Base-by-base conservation (phyloP, 2,888 invertebrate genomes). In the Prosopocoilus inquinatus region DNA sequence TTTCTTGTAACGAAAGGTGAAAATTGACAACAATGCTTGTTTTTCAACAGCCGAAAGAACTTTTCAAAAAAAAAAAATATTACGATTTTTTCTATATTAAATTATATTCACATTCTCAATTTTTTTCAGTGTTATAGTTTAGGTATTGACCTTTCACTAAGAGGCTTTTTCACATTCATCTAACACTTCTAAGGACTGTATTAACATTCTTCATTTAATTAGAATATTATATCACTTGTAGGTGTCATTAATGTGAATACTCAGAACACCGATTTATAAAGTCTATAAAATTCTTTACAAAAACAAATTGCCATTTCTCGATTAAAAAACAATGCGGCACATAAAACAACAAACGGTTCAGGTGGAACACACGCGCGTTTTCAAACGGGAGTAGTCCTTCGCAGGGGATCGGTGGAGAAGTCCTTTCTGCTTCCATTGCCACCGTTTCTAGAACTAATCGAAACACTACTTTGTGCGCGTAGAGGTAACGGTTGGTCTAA, bases 361-460 rank as follows among this genome's bases (percentile, higher is more conserved):
- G 20, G 20, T 28, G n/a, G 20, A 9, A 46, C 33, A 46, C 15
- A 9, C n/a, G 12, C 49, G 41, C 20, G 50, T 9, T 57, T 49
- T 73, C 70, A 77, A 69, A 84, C 84, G 38, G 84, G 84, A 43
- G 84, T 84, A 60, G 84, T 84, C 70, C 84, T 78, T 55, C 83
- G 76, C 63, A 83, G 79, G 1, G 81, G 79, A 64, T 84, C 84
- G 39, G 64, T 67, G 28, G 69, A 69, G 60, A 65, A 81, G 78
- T 65, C 81, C 78, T 48, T 82, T 20, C 53, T 34, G 15, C 20
- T 32, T 76, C 55, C 78, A 48, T 62, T 63, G 43, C 64, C 65
- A 38, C 69, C 70, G 57, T 67, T 70, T 43, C 71, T 64, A 47
- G 71, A 70, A 61, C 64, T 71, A 52, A 75, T 68, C 16, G 78